phyloP scores from a whole-genome alignment of 2,888 invertebrate genomes.

The Drosophila histrio region DNA sequence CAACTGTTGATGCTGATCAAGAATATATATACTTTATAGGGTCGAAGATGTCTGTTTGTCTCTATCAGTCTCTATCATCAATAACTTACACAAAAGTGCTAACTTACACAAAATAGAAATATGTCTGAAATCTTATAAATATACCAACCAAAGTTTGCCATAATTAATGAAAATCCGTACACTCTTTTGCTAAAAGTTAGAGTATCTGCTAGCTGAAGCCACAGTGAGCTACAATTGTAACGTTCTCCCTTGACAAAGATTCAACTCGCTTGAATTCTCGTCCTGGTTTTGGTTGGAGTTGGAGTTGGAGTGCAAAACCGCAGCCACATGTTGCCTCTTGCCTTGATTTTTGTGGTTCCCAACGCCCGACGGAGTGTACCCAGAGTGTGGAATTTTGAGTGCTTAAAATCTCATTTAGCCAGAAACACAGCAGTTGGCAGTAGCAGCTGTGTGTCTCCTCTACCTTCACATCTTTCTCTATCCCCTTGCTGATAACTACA shows the following conservation, averaged over 20 bases:
- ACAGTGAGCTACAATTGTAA: neutral
- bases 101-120: no score
- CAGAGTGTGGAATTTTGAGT: slow-evolving; percentile 27
- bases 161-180: no score
- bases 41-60: no score
- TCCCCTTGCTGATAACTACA: neutral
- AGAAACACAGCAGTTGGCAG: slow-evolving; percentile 33
- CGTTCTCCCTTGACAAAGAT: neutral
- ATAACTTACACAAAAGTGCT: no score
- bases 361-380: slow-evolving; percentile 5
- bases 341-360: slow-evolving; percentile 65
- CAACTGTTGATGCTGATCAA: no score
- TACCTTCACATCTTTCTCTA: no score
- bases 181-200: neutral
- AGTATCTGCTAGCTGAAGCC: neutral
- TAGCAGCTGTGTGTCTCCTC: slow-evolving; percentile 37
- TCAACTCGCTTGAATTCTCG: neutral
- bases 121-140: no score
- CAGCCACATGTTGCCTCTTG: slow-evolving; percentile 59
- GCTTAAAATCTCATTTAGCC: slow-evolving; percentile 67
- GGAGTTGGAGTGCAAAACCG: slow-evolving; percentile 29
- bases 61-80: no score
- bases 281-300: neutral
- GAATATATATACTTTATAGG: no score
- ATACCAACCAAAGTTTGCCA: no score